phyloP scores from a whole-genome alignment of 2,888 invertebrate species.

The Eudasyphora cyanicolor region DNA sequence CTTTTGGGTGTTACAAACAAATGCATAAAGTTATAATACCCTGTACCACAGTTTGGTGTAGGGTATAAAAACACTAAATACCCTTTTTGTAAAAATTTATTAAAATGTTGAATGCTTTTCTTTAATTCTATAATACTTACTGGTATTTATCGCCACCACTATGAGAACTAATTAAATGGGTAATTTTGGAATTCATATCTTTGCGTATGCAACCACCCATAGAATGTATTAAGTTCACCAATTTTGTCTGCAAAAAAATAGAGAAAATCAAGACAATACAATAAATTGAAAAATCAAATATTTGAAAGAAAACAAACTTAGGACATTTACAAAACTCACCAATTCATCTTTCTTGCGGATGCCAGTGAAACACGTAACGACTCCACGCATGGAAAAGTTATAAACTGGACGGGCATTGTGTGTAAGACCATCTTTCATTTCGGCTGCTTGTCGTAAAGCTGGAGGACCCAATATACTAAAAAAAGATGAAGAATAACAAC shows the following conservation, averaged over 20 bases:
- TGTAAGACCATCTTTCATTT: slow-evolving; percentile 85
- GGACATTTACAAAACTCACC: slow-evolving; percentile 81
- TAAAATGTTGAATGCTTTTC: too few species aligned
- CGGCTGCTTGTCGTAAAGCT: slow-evolving; percentile 88
- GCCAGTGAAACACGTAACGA: slow-evolving; percentile 95
- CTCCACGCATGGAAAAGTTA: slow-evolving; percentile 92
- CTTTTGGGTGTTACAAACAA: too few species aligned
- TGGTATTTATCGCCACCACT: slow-evolving; percentile 96
- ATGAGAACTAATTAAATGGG: slow-evolving; percentile 94
- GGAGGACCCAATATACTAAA: slow-evolving; percentile 88
- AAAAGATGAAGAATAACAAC: too few species aligned
- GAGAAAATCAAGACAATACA: neutral
- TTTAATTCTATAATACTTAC: slow-evolving; percentile 78
- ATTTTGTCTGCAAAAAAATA: slow-evolving; percentile 84
- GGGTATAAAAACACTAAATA: too few species aligned
- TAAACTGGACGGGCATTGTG: slow-evolving; percentile 90
- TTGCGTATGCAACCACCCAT: slow-evolving; percentile 98
- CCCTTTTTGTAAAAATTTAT: too few species aligned
- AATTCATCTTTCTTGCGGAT: slow-evolving; percentile 94
- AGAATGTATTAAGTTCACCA: slow-evolving; percentile 94
- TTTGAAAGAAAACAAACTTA: neutral
- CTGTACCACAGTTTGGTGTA: too few species aligned
- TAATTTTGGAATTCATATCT: slow-evolving; percentile 93
- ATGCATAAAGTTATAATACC: too few species aligned
- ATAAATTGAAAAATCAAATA: slow-evolving; percentile 7